These are phyloP conservation scores for Hydropsyche tenuis DNA, from an alignment of 1,140 invertebrate genomes.

Conservation along the genomic window DNA sequence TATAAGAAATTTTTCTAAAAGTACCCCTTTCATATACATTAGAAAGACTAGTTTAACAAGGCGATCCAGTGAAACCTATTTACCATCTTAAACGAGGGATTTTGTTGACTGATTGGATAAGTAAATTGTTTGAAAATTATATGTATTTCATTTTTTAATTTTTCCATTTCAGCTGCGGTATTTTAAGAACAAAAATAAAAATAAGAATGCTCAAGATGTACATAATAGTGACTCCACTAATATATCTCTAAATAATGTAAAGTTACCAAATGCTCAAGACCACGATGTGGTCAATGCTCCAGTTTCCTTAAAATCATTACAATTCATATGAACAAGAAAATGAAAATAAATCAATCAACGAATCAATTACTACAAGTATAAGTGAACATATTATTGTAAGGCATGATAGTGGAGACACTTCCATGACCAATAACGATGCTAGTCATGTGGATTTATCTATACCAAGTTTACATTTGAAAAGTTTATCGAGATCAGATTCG, in stretches of 20 bases:
- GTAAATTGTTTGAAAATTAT: no score
- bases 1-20: no score
- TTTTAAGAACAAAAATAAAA: constrained; percentile 31
- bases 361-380: constrained; percentile 29
- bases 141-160: background rate
- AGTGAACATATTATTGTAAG: constrained; percentile 33
- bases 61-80: no score
- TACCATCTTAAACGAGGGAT: no score
- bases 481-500: constrained; percentile 41
- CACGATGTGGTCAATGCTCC: no score
- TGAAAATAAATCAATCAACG: background rate
- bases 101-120: no score
- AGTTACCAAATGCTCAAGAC: background rate
- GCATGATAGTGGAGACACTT: constrained; percentile 19
- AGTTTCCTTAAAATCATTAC: no score
- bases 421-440: constrained; percentile 19
- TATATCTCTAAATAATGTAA: background rate
- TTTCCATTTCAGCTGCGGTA: constrained; percentile 24
- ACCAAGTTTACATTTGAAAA: constrained; percentile 48
- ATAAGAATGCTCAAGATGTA: background rate
- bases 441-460: constrained; percentile 37
- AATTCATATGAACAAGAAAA: background rate
- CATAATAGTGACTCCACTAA: constrained; percentile 4
- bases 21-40: no score
- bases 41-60: no score